Conservation (phyloP, 2,113 vertebrate species). For the Verasper variegatus region DNA sequence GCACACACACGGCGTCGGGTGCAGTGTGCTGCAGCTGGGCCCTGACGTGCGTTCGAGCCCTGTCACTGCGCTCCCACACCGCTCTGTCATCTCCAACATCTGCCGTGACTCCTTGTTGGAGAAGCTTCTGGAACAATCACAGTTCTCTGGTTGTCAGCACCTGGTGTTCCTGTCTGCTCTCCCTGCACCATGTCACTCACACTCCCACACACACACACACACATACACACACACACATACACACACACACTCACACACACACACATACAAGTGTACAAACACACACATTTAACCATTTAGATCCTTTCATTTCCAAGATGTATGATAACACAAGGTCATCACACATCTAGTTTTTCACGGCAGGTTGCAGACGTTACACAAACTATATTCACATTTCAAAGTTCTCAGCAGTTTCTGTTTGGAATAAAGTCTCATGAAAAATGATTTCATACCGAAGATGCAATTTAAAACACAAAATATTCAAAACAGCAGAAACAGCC, state of each 20-base stretch:
- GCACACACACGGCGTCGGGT: slow-evolving; percentile 41
- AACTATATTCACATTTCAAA: neutral
- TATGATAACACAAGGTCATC: neutral
- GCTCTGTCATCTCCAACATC: slow-evolving; percentile 73
- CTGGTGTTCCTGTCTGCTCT: slow-evolving; percentile 70
- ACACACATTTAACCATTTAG: neutral
- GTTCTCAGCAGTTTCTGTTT: neutral
- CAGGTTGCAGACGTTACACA: neutral
- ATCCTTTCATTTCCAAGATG: neutral
- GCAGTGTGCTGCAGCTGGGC: slow-evolving; percentile 60
- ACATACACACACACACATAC: no score
- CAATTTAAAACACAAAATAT: neutral
- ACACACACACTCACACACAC: neutral
- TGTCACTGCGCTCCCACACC: slow-evolving; percentile 60
- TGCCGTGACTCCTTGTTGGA: slow-evolving; percentile 66
- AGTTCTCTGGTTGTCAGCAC: slow-evolving; percentile 68
- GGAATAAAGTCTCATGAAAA: neutral
- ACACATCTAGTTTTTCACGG: neutral
- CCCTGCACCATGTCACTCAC: slow-evolving; percentile 34
- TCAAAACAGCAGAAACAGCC: slow-evolving; percentile 21
- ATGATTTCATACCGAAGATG: slow-evolving; percentile 17
- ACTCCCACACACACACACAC: no score
- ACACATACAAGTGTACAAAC: neutral
- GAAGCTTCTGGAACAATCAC: slow-evolving; percentile 72
- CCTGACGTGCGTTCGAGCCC: slow-evolving; percentile 64